Base-by-base conservation (phyloP, 2,113 vertebrate genomes). In the Clarias gariepinus region DNA sequence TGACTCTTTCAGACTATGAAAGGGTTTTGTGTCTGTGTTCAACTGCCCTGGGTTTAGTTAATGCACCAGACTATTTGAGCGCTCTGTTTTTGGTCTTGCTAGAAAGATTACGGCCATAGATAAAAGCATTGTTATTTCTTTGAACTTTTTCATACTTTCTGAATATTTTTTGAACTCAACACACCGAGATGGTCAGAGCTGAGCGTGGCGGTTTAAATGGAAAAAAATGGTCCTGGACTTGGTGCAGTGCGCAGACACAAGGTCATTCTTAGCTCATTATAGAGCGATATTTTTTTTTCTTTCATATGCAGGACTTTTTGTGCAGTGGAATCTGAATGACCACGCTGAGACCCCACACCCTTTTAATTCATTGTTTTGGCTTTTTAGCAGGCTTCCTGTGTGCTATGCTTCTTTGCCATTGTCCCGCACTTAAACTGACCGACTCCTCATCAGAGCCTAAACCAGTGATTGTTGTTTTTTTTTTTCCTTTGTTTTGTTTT, bases 21-120 rank as follows among this genome's bases (percentile, higher is more conserved):
- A 94, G 94, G 93, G 93, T 93, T 94, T 94, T 95, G 95, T 95
- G 93, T 95, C 94, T 94, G 93, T 93, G 93, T 93, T 91, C 89
- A 92, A 91, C 94, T 95, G 94, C 89, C 90, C 93, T 92, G 93
- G 90, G 91, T 92, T 93, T 92, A 91, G 91, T 91, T 93, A 87
- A 90, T 90, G 86, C 87, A 88, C 85, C 91, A 93, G 92, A 91
- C 78, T 64, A 74, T 63, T 66, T 23, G 89, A 90, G 81, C 84
- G 84, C 83, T 81, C 25, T 76, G 47, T 86, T 82, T 74, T 53
- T 85, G 28, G 53, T 13, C 55, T 69, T 84, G 57, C 47, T 85
- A 79, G 71, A 61, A 25, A 83, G 71, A 79, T 78, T 86, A 79
- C 64, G 69, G 58, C 5, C 16, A 36, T 30, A 41, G 47, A 57